phyloP scores from a whole-genome alignment of 2,113 vertebrate genomes.

The Pogonocichla stellata region DNA sequence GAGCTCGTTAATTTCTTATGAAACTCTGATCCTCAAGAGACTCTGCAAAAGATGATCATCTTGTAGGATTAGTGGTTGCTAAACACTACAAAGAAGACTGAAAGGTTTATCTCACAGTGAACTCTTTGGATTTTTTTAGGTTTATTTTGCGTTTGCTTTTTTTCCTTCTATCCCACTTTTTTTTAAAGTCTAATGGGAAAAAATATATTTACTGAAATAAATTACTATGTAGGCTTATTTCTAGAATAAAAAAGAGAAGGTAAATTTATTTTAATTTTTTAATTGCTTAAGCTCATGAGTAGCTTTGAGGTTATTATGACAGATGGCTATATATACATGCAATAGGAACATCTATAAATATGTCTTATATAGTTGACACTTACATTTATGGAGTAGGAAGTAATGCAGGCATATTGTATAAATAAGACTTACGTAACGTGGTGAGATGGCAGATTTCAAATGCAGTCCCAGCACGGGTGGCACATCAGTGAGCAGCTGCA shows the following conservation, averaged over 20 bases:
- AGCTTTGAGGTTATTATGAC: background rate
- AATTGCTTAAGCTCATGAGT: background rate
- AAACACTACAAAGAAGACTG: background rate
- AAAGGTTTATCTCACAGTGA: background rate
- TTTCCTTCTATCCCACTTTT: background rate
- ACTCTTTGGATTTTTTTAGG: background rate
- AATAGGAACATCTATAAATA: background rate
- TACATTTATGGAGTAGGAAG: background rate
- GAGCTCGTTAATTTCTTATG: background rate
- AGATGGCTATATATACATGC: background rate
- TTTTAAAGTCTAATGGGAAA: background rate
- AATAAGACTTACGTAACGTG: background rate
- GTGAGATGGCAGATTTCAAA: slow-evolving; percentile 26
- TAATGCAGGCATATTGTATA: background rate
- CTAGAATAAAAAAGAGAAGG: background rate
- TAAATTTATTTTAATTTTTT: background rate
- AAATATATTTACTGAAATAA: background rate
- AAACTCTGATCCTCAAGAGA: background rate
- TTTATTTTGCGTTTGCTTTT: background rate
- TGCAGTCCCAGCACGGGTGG: background rate
- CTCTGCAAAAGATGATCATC: background rate
- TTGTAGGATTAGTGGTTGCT: slow-evolving; percentile 3
- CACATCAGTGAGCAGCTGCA: background rate
- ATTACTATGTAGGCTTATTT: background rate
- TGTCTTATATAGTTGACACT: background rate